These are phyloP conservation scores for Peucedramus taeniatus DNA, from an alignment of 2,113 vertebrate genomes.

Conservation along the genomic window DNA sequence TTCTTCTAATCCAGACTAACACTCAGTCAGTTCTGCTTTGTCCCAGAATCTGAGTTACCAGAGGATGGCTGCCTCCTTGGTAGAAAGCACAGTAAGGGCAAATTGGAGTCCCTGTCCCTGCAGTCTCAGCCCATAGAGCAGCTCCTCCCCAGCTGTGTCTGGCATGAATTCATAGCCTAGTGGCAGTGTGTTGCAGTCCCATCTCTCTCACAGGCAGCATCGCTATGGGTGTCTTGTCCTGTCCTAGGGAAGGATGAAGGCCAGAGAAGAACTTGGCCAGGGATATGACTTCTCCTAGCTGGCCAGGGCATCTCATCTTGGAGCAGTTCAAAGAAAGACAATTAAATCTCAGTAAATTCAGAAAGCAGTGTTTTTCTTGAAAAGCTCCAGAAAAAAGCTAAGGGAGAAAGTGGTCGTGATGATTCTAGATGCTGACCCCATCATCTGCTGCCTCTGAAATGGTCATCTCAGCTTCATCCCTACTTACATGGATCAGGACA, in stretches of 20 bases:
- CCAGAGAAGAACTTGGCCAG: not conserved
- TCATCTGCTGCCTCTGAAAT: not conserved
- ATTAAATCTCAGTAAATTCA: not conserved
- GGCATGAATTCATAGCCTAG: not conserved
- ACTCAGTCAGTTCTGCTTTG: not conserved
- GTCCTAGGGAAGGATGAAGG: not conserved
- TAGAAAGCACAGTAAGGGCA: accelerated
- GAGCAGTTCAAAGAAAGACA: not conserved
- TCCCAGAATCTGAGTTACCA: not conserved
- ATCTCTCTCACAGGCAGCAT: not conserved
- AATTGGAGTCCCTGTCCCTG: not conserved
- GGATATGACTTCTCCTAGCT: not conserved
- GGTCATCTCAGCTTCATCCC: too few species aligned
- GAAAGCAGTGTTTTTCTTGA: not conserved
- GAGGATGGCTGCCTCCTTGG: not conserved
- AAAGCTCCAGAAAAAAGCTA: not conserved
- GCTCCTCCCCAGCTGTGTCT: not conserved
- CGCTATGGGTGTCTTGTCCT: not conserved
- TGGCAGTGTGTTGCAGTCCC: not conserved
- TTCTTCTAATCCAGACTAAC: not conserved
- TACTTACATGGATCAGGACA: accelerated
- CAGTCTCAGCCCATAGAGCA: not conserved
- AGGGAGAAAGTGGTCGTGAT: not conserved
- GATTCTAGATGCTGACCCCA: not conserved
- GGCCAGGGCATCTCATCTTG: not conserved